Base-by-base conservation (phyloP, 2,888 invertebrate genomes). In the Ochropacha duplaris region DNA sequence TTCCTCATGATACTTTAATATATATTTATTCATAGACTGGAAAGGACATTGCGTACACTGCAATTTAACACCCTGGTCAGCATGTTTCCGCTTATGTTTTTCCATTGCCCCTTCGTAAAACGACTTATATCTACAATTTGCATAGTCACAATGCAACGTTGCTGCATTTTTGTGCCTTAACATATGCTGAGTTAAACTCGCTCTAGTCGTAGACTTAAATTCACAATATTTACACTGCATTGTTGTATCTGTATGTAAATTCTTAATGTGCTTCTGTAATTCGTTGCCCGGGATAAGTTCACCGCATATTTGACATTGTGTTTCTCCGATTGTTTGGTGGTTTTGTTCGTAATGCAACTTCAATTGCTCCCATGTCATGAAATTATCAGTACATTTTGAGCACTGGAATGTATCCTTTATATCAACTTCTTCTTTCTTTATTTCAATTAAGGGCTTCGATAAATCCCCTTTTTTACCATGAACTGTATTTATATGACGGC, bases 11-110 rank as follows among this genome's bases (percentile, higher is more conserved):
- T 92, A 91, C 50, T 76, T 87, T 19, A 92, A 63, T 8, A 91
- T 86, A 56, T 92, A 92, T 60, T 92, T 92, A 66, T 91, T 91
- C 90, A 90, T 91, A 0, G 87, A 84, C 65, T 90, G 90, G 61
- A 92, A 92, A 0, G 90, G 83, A 61, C 92, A 92, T 19, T 87
- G 82, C 0, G 81, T 67, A 62, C 92, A 92, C 59, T 92, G 89
- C 19, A 90, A 66, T 65, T 89, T 91, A 0, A 89, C 85, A 6
- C 90, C 90, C 34, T 80, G 71, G 44, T 89, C 88, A 0, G 63
- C 68, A 62, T 92, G 92, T 54, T 83, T 87, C 1, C 75, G 66
- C 56, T 79, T 89, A 60, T 92, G 92, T 34, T 88, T 91, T 4
- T 81, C 74, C 90, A 92, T 91, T 1, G 90, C 89, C 57, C 71